Evolutionary conservation across 2,888 invertebrate species (phyloP), one percentile per base, ranked within the genome.

Genomic region (Acanthosoma haemorrhoidale): DNA sequence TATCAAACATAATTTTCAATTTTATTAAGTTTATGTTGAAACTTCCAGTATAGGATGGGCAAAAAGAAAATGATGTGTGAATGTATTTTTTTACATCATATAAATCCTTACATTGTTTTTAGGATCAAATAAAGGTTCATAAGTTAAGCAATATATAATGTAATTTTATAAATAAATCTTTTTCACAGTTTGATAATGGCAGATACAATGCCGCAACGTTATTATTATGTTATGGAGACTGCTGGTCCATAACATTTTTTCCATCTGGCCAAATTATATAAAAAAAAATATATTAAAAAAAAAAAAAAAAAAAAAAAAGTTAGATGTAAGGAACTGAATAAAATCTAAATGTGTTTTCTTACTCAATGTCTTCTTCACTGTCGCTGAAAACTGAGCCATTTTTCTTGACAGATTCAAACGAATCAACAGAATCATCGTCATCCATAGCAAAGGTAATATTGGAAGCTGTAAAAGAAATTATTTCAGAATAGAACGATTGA

Each of bases 401-500:
- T 8, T 72, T 75, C 4, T 43, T 51, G 13, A 38, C 57, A 9
- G 64, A 69, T 3, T 18, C 16, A 21, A 60, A 60, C 5, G 60
- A 32, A 4, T 60, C 60, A 16, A 34, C 36, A 16, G 32, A 32
- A 34, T 60, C 15, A 21, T 71, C 72, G 16, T 66, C 70, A 39
- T 74, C 75, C 71, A 74, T 73, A 39, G 71, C 72, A 60, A 74
- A 75, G 16, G 73, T 73, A 11, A 74, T 71, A 25, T 75, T 75
- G 8, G 73, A 73, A 69, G 75, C 76, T 76, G 59, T 15, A 71
- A 71, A 36, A 67, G 1, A 21, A 21, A 68, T n/a, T n/a, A n/a
- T 16, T 8, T 21, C 8, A 18, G 4, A 3, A 51, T 13, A 51
- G 25, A 21, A 43, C 21, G 1, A 18, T 5, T 11, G 21, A 43